Conservation (phyloP, 2,888 invertebrate species). For the Smittia aterrima region DNA sequence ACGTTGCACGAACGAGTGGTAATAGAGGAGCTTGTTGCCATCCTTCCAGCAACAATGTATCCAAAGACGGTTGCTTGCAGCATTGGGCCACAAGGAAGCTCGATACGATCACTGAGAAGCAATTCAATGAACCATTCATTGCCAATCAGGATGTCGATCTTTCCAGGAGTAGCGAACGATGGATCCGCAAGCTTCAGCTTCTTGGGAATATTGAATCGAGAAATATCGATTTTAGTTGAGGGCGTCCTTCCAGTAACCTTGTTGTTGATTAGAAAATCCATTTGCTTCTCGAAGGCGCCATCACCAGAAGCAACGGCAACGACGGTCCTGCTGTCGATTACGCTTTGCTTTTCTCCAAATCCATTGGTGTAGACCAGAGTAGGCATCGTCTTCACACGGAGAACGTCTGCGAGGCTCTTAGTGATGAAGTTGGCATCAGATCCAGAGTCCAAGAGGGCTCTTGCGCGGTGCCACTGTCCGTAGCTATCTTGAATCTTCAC, state of each 20-base stretch:
- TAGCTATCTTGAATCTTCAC: neutral
- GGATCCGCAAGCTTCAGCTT: neutral
- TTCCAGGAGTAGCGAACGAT: neutral
- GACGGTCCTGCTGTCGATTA: neutral
- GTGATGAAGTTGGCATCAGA: neutral
- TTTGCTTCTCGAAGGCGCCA: neutral
- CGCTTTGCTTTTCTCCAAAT: neutral
- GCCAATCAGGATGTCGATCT: neutral
- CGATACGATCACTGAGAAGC: neutral
- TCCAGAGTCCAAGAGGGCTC: neutral
- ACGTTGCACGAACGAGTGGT: neutral
- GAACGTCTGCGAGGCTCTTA: neutral
- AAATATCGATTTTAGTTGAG: neutral
- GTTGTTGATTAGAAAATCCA: neutral
- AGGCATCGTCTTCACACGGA: neutral
- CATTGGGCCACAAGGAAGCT: neutral
- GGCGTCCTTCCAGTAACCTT: neutral
- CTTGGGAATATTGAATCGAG: neutral
- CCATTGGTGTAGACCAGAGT: neutral
- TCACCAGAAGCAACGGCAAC: neutral
- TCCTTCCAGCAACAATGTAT: neutral
- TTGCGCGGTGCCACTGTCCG: neutral
- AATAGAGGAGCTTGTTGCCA: neutral
- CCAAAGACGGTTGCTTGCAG: neutral
- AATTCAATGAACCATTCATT: neutral